phyloP scores from a whole-genome alignment of 1,140 invertebrate species.

The Heliconius nattereri region DNA sequence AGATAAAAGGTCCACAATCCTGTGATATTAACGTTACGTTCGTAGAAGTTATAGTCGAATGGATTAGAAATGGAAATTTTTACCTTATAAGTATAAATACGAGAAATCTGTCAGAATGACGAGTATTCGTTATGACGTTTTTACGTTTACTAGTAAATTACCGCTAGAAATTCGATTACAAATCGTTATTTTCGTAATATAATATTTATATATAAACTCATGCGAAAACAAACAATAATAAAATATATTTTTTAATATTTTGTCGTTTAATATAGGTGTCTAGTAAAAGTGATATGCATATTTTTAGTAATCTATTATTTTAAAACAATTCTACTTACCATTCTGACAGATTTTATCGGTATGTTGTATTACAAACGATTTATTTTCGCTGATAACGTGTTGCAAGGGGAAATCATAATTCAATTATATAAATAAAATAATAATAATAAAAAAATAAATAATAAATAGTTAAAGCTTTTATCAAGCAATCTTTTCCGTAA shows the following conservation, averaged over 20 bases:
- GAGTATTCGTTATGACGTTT: not conserved
- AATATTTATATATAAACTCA: not conserved
- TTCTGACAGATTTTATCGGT: slow-evolving; percentile 25
- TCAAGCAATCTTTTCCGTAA: no score
- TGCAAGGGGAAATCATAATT: not conserved
- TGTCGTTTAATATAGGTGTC: not conserved
- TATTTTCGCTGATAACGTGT: slow-evolving; percentile 29
- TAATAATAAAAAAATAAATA: no score
- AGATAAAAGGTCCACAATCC: slow-evolving; percentile 40
- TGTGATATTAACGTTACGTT: slow-evolving; percentile 53
- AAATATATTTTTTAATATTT: not conserved
- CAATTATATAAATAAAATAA: not conserved
- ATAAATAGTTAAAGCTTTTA: no score
- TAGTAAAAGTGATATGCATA: slow-evolving; percentile 4
- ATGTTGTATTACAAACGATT: slow-evolving; percentile 17
- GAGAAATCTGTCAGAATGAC: slow-evolving; percentile 22
- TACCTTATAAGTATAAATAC: slow-evolving; percentile 37
- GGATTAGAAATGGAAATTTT: slow-evolving; percentile 35
- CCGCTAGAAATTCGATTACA: not conserved
- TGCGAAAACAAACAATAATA: not conserved
- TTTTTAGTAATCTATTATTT: not conserved
- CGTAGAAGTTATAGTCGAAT: slow-evolving; percentile 33
- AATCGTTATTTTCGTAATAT: not conserved
- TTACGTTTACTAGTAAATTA: not conserved
- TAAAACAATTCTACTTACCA: not conserved